Percentiles rank a stretch among this genome's conserved stretches.
phyloP scores from a whole-genome alignment of 2,888 invertebrate species.

The Ellobium chinense region DNA sequence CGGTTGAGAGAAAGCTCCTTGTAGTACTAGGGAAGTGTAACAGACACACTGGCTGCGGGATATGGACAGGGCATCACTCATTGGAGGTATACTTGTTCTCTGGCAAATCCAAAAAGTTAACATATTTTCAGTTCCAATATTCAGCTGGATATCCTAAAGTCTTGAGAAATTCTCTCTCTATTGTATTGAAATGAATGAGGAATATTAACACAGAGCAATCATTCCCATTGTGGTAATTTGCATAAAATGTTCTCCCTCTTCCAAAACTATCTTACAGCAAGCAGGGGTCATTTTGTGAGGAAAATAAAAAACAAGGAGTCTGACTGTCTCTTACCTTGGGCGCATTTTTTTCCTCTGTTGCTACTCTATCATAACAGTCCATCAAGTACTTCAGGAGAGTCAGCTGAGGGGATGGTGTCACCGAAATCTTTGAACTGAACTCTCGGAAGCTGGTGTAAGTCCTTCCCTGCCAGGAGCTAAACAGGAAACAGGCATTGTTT shows the following conservation, averaged over 20 bases:
- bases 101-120: slow-evolving; percentile 73
- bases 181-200: too few relatives aligned
- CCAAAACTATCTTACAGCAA: too few relatives aligned
- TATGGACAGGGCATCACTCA: slow-evolving; percentile 84
- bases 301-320: too few relatives aligned
- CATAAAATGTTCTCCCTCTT: too few relatives aligned
- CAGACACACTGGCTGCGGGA: slow-evolving; percentile 83
- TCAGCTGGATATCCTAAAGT: too few relatives aligned
- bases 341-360: slow-evolving; percentile 87
- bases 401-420: slow-evolving; percentile 70
- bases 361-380: slow-evolving; percentile 86
- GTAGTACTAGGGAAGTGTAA: slow-evolving; percentile 82
- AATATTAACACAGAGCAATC: too few relatives aligned
- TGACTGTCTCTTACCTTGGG: slow-evolving; percentile 82
- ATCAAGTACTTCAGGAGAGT: slow-evolving; percentile 81
- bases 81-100: slow-evolving; percentile 86
- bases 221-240: too few relatives aligned
- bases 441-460: slow-evolving; percentile 56
- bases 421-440: slow-evolving; percentile 63
- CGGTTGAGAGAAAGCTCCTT: slow-evolving; percentile 79
- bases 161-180: too few relatives aligned
- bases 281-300: too few relatives aligned
- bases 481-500: too few relatives aligned
- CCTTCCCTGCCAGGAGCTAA: slow-evolving; percentile 30
- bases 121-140: too few relatives aligned